A percentile compares a stretch with the other conserved stretches of the same genome.
These are phyloP conservation scores for Coregonus ussuriensis DNA, from an alignment of 2,797 vertebrate genomes.

Conservation along the genomic window DNA sequence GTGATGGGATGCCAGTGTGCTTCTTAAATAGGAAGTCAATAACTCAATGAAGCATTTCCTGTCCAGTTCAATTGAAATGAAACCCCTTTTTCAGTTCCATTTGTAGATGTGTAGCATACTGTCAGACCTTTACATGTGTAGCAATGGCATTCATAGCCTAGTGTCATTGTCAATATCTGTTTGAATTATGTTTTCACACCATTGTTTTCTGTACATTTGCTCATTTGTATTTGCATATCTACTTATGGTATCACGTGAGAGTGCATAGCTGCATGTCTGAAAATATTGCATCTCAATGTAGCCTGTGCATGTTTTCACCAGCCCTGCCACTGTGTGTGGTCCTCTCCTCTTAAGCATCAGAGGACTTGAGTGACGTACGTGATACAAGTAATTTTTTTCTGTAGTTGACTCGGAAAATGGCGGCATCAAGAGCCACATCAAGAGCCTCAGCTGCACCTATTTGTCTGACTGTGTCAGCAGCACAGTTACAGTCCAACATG, in stretches of 20 bases:
- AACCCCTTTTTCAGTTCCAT: not conserved
- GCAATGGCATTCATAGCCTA: not conserved
- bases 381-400: not conserved
- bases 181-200: no score
- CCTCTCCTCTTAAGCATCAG: conserved; percentile 14
- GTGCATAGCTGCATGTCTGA: not conserved
- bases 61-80: not conserved
- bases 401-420: conserved; percentile 20
- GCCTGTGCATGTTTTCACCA: conserved; percentile 10
- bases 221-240: no score
- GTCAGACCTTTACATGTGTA: not conserved
- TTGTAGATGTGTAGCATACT: not conserved
- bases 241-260: no score
- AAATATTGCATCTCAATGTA: no score
- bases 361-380: conserved; percentile 30
- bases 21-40: not conserved
- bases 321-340: conserved; percentile 19
- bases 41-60: not conserved
- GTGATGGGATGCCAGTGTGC: not conserved
- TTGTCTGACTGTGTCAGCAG: not conserved
- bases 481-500: not conserved
- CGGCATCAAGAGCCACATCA: conserved; percentile 13
- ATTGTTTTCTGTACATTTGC: no score
- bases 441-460: not conserved
- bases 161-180: conserved; percentile 2